Conservation (phyloP, 2,797 vertebrate genomes). For the Antrozous pallidus region DNA sequence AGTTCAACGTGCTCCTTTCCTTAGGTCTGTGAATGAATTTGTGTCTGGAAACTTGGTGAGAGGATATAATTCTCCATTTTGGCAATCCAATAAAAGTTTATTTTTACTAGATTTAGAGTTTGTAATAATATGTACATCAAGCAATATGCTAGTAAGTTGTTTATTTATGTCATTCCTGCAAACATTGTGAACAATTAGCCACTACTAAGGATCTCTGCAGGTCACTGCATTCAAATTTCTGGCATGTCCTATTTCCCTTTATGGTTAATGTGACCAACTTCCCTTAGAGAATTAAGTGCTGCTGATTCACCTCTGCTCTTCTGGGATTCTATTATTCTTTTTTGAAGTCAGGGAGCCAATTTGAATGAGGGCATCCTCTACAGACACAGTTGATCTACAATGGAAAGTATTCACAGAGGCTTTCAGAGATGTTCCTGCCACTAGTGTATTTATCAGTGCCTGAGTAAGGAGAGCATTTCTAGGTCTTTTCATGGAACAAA, state of each 20-base stretch:
- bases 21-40: neutral
- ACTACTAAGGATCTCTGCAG: neutral
- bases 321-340: neutral
- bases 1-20: neutral
- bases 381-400: neutral
- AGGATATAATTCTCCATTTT: neutral
- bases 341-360: neutral
- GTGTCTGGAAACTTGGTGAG: neutral
- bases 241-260: neutral
- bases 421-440: neutral
- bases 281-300: neutral
- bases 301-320: neutral
- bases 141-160: neutral
- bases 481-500: neutral
- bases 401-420: neutral
- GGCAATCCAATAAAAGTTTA: neutral
- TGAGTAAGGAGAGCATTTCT: neutral
- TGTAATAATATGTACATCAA: neutral
- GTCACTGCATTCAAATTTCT: slow-evolving; percentile 25
- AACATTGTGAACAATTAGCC: slow-evolving; percentile 6
- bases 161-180: neutral
- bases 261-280: neutral
- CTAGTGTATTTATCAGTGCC: neutral
- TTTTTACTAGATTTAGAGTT: neutral
- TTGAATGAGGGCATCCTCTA: neutral